Conservation (phyloP, 1,140 invertebrate genomes). For the Drosophila watanabei region DNA sequence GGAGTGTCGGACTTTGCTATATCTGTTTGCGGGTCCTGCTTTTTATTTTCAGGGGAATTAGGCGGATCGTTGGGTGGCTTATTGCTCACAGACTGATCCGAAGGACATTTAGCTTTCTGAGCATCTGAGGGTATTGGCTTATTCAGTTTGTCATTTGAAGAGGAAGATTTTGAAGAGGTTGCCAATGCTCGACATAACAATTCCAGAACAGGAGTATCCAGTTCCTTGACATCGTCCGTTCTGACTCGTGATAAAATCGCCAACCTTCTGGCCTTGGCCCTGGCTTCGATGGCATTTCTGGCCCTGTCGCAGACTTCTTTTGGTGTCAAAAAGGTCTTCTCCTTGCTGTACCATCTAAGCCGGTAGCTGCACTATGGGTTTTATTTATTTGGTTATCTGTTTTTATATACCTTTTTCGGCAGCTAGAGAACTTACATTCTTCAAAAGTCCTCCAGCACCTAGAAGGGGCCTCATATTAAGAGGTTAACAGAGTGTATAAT, state of each 20-base stretch:
- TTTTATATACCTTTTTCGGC: rapidly evolving
- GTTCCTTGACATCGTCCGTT: not conserved
- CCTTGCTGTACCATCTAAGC: conserved; percentile 4
- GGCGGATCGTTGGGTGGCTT: no score
- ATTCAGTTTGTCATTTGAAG: not conserved
- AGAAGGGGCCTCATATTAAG: conserved; percentile 20
- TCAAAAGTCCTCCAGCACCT: conserved; percentile 1
- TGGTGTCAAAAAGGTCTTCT: not conserved
- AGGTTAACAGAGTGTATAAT: not conserved
- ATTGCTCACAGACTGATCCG: not conserved
- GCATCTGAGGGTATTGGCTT: no score
- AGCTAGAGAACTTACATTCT: conserved; percentile 9
- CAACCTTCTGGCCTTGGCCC: not conserved
- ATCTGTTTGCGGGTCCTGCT: not conserved
- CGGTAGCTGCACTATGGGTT: not conserved
- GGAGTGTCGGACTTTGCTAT: not conserved
- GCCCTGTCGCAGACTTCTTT: conserved; percentile 1
- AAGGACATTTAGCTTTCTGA: not conserved
- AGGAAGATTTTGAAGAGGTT: not conserved
- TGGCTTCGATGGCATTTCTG: not conserved
- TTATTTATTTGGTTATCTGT: not conserved
- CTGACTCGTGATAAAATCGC: no score
- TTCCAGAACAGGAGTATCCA: conserved; percentile 10
- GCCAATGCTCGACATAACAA: not conserved
- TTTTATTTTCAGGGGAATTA: not conserved